Base-by-base conservation (phyloP, 2,888 invertebrate species). In the Leptinotarsa rubiginosa region DNA sequence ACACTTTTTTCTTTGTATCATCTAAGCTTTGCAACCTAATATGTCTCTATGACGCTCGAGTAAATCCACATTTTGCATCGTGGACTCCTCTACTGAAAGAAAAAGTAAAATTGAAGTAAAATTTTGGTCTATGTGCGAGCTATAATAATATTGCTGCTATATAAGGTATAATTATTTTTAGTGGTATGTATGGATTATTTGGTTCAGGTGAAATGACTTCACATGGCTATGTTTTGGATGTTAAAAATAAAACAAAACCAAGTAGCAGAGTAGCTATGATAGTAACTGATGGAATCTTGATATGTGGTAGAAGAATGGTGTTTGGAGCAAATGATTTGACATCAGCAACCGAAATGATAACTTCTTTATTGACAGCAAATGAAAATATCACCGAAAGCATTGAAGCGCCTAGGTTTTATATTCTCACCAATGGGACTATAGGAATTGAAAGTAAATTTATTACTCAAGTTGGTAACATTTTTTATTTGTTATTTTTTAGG, bases 111-210 rank as follows among this genome's bases (percentile, higher is more conserved):
- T 31, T 31, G 7, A 31, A 41, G 3, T 41, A 12, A 41, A 41
- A 41, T 10, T 10, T 41, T 41, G 41, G 41, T 41, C 41, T 41
- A 10, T 50, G n/a, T n/a, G 4, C 2, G 1, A 16, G 15, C 50
- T 16, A 3, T 50, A 4, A 5, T 50, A n/a, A n/a, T 50, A 50
- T 7, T 50, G 16, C 64, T 62, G 31, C 18, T 64, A 20, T 12
- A 12, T 56, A 67, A 67, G 20, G 47, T 62, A 47, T 54, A 20
- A 62, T 56, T 52, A 67, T 72, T 83, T 84, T 73, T 73, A 92
- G 92, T 49, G 92, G 92, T 56, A 86, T 92, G 82, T 90, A 89
- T 80, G 85, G 87, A 47, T 85, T 89, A 68, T 88, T 91, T 78
- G 91, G 91, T 52, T 88, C 89, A 4, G 86, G 88, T 72, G 85